Conservation (phyloP, 2,113 vertebrate species). For the Callionymus lyra region DNA sequence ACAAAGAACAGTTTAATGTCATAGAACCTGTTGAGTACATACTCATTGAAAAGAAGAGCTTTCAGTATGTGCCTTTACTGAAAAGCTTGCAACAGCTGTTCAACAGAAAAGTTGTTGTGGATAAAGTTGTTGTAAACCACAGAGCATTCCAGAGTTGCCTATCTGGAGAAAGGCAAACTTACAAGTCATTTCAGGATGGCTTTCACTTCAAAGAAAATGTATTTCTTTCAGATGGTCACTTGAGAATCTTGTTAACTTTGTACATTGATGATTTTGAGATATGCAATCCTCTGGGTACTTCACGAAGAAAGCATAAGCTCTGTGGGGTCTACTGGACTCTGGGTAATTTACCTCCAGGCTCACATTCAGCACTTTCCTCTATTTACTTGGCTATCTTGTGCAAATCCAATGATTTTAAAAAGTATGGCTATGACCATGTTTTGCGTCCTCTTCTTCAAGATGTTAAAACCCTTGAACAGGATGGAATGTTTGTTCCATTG, state of each 20-base stretch:
- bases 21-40: conserved; percentile 12
- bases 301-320: conserved; percentile 1
- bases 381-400: conserved; percentile 19
- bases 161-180: not conserved
- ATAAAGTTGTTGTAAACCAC: not conserved
- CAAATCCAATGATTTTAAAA: conserved; percentile 9
- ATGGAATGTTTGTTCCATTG: conserved; percentile 2
- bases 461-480: conserved; percentile 10
- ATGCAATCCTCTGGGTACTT: conserved; percentile 2
- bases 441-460: conserved; percentile 18
- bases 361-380: conserved; percentile 4
- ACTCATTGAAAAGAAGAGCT: conserved; percentile 1
- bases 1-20: conserved; percentile 19
- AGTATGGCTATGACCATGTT: conserved; percentile 12
- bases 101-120: not conserved
- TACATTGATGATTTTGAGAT: conserved; percentile 13
- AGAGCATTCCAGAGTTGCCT: not conserved
- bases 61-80: conserved; percentile 2
- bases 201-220: not conserved
- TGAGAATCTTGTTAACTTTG: conserved; percentile 1
- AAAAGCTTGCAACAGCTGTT: conserved; percentile 2
- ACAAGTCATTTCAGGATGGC: not conserved
- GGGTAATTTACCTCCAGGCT: conserved; percentile 8
- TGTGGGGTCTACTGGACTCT: too few relatives aligned
- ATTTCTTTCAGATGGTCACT: not conserved